Percentiles rank a stretch among this genome's conserved stretches.
Conservation (phyloP, 2,888 invertebrate species). For the Meteorus cinctellus region DNA sequence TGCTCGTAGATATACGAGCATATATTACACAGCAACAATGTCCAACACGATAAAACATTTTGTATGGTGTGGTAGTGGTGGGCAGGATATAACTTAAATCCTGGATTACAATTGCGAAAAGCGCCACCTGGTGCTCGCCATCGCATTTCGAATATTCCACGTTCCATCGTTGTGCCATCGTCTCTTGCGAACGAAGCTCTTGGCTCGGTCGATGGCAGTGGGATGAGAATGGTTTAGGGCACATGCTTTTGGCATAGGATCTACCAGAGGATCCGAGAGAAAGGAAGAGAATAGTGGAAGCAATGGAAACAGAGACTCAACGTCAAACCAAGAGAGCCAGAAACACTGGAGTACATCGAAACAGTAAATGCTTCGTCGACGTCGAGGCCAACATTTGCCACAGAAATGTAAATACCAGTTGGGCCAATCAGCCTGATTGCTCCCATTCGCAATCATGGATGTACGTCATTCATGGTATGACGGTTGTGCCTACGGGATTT, state of each 20-base stretch:
- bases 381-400: slow-evolving; percentile 50
- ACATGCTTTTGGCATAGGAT: slow-evolving; percentile 14
- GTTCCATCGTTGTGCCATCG: slow-evolving; percentile 21
- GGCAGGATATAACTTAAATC: slow-evolving; percentile 36
- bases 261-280: slow-evolving; percentile 11
- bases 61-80: neutral
- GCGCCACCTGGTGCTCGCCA: slow-evolving; percentile 50
- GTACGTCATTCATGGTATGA: slow-evolving; percentile 65
- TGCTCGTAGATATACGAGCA: neutral
- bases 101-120: slow-evolving; percentile 49
- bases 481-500: slow-evolving; percentile 54
- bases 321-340: slow-evolving; percentile 28
- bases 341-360: slow-evolving; percentile 12
- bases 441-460: slow-evolving; percentile 68
- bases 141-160: slow-evolving; percentile 46
- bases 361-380: slow-evolving; percentile 46
- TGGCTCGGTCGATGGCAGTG: slow-evolving; percentile 29
- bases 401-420: slow-evolving; percentile 70
- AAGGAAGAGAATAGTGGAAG: slow-evolving; percentile 8
- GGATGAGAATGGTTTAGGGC: slow-evolving; percentile 15
- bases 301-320: slow-evolving; percentile 26
- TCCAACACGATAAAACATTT: slow-evolving; percentile 28
- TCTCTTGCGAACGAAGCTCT: neutral
- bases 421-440: slow-evolving; percentile 73
- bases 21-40: slow-evolving; percentile 1